Evolutionary conservation across 2,888 invertebrate genomes (phyloP).

Genomic region (Lottia gigantea): DNA sequence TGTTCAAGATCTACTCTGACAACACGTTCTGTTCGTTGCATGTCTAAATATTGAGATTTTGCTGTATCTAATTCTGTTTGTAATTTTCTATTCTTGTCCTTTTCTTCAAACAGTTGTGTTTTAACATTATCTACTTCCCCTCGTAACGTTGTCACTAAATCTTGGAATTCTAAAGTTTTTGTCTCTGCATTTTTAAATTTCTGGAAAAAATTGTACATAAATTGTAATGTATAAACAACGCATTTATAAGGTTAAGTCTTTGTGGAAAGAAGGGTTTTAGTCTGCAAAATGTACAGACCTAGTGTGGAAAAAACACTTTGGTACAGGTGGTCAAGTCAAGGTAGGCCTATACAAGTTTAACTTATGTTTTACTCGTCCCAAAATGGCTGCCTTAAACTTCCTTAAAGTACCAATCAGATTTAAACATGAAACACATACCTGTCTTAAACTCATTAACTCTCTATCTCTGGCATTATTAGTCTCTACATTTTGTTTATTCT

Average conservation of each 20-base stretch:
- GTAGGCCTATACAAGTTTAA: no score
- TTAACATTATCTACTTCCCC: conserved; percentile 61
- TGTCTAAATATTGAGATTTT: conserved; percentile 56
- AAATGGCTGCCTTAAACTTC: no score
- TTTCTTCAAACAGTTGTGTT: conserved; percentile 47
- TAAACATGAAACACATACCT: conserved; percentile 39
- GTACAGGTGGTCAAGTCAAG: no score
- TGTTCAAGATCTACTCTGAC: conserved; percentile 66
- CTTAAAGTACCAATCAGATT: no score
- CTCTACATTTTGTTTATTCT: conserved; percentile 44
- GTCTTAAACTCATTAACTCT: conserved; percentile 61
- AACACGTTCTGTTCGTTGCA: conserved; percentile 63
- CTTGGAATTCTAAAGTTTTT: conserved; percentile 56
- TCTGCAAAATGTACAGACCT: no score
- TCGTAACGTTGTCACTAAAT: conserved; percentile 52
- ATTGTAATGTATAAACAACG: no score
- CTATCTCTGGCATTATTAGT: conserved; percentile 63
- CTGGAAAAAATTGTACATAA: no score
- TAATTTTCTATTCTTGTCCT: conserved; percentile 52
- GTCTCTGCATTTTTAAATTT: conserved; percentile 64
- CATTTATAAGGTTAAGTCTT: no score
- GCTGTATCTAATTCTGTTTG: conserved; percentile 53
- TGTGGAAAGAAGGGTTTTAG: no score
- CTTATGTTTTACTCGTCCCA: no score
- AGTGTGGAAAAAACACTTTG: no score